Conservation (phyloP, 2,888 invertebrate species). For the Philaethria dido region DNA sequence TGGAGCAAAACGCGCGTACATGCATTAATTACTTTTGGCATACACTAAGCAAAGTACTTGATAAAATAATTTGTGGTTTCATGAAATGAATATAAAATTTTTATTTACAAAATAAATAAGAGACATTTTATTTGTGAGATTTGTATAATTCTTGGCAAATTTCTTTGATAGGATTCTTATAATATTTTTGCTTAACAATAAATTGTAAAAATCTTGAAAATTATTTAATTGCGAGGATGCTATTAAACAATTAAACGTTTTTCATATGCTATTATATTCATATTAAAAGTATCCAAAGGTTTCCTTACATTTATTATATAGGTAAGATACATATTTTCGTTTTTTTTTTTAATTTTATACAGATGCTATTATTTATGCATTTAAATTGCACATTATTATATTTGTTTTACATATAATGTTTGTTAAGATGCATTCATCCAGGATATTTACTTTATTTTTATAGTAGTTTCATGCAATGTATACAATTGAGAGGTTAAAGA, state of each 20-base stretch:
- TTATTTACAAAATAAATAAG: neutral
- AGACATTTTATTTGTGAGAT: neutral
- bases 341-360: constrained; percentile 15
- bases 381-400: constrained; percentile 13
- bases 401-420: too few relatives aligned
- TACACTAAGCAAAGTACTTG: neutral
- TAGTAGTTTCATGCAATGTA: neutral
- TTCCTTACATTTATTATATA: neutral
- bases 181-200: neutral
- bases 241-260: constrained; percentile 1
- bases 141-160: neutral
- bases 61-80: constrained; percentile 14
- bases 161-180: neutral
- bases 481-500: constrained; percentile 33
- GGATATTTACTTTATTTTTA: constrained; percentile 16
- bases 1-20: constrained; percentile 28
- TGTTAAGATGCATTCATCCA: neutral
- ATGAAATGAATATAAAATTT: neutral
- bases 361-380: constrained; percentile 4
- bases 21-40: constrained; percentile 36
- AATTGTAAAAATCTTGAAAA: neutral
- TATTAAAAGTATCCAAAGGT: constrained; percentile 1
- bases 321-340: constrained; percentile 3
- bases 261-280: constrained; percentile 6
- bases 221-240: neutral